Percentiles rank a stretch among this genome's conserved stretches.
Evolutionary conservation across 2,113 vertebrate species (phyloP).

Genomic region (Clupea harengus): DNA sequence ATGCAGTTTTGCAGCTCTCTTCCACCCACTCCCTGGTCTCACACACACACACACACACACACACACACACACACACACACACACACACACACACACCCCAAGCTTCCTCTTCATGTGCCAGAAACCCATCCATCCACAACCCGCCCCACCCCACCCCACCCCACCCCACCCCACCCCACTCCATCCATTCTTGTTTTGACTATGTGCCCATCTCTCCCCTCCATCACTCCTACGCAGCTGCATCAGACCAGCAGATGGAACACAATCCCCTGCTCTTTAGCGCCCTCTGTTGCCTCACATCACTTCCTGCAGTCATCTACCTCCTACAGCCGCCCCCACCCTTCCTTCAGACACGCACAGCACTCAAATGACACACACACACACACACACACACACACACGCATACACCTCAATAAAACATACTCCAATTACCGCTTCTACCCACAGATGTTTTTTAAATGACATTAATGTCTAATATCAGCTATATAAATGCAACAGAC

Average conservation of each 20-base stretch:
- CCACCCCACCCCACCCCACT: not conserved
- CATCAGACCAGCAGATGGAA: not conserved
- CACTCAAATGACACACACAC: constrained; percentile 10
- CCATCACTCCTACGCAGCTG: not conserved
- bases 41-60: constrained; percentile 1
- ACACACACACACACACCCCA: not conserved
- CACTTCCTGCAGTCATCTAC: not conserved
- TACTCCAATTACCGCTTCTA: not conserved
- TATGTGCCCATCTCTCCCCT: not conserved
- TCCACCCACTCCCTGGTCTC: not conserved
- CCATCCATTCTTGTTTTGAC: not conserved
- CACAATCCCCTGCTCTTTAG: constrained; percentile 16
- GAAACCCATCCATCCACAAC: constrained; percentile 3
- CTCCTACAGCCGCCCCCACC: not conserved
- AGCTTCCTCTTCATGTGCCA: not conserved
- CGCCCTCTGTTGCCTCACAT: constrained; percentile 52
- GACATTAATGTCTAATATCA: not conserved
- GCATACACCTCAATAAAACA: not conserved
- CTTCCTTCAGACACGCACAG: not conserved
- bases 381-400: constrained; percentile 29
- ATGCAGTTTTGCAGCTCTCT: not conserved
- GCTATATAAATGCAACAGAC: not conserved
- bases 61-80: constrained; percentile 1
- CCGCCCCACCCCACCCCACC: not conserved
- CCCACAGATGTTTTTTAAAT: not conserved